Evolutionary conservation across 2,888 invertebrate genomes (phyloP), one percentile per base, ranked within the genome.

Genomic region (Hyposoter dolosus): DNA sequence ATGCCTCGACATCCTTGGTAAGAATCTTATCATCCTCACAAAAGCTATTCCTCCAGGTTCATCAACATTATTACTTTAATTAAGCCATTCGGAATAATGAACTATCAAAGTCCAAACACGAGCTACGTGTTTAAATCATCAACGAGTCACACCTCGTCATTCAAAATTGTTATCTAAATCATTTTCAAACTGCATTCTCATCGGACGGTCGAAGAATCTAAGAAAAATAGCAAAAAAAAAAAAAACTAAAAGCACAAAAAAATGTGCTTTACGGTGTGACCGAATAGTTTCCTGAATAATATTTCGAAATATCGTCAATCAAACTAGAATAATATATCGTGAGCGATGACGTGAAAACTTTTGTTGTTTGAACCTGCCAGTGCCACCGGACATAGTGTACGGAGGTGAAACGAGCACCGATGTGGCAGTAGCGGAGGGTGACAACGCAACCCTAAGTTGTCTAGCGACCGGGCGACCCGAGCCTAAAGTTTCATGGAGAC

Each of bases 1-100:
- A 10, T 98, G 98, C 93, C 96, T 98, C 84, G 98, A 98, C 93
- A 98, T 98, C 28, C 97, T 97, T 93, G 98, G 98, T 98, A 94
- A 96, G 85, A 45, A 53, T 10, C 28, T 43, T 12, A 23, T 53
- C 9, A 35, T 74, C 15, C 32, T 17, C 23, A 2, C 23, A 19
- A 40, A 28, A 17, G 12, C 10, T 35, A 0, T 23, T 10, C 4
- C 15, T 75, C 40, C 45, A 63, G 40, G 19, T 43, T 28, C 10
- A 60, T n/a, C 4, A 15, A 69, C 7, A 17, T 17, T 72, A 19
- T 53, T 28, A 5, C 12, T 28, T 9, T 28, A 28, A 28, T 28
- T 15, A 15, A 23, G 28, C 28, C 4, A 23, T 23, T 23, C 10
- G 10, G 7, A 28, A 28, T 28, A 28, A 28, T 60, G 28, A 7